Evolutionary conservation across 2,888 invertebrate species (phyloP), one percentile per base, ranked within the genome.

Genomic region (Oscheius sp.): DNA sequence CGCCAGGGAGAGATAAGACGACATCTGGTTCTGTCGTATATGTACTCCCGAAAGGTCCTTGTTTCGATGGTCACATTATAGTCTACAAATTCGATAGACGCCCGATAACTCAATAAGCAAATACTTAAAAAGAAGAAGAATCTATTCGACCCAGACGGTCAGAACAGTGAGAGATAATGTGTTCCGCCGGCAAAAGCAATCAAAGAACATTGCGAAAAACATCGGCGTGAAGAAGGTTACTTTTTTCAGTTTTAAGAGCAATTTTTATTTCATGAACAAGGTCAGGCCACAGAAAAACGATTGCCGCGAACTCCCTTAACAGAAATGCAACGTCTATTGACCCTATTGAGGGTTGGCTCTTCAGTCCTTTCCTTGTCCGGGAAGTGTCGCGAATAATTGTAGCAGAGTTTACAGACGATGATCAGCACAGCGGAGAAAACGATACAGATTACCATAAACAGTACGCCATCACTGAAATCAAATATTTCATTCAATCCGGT

Each of bases 251-350:
- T 3, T 5, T 13, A 5, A 18, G 18, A 49, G 35, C 35, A 35
- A 35, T 35, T 35, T 35, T 35, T 35, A 35, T 35, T 35, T 9
- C 5, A 35, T 9, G 35, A 35, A 35, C 35, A 35, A 35, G 35
- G 16, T 66, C 23, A 71, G 13, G 63, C 71, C 18, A 71, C 71
- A n/a, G 71, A 71, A 41, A 55, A 71, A 52, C 71, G 61, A 21
- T 71, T 71, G 23, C 71, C 71, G 9, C 63, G 53, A 29, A 53
- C 49, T 52, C 71, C 71, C 52, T 71, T 71, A 21, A 71, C 53
- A 27, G 71, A 61, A 35, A 71, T 71, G 25, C 69, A 69, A 0
- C 69, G 35, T 13, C 69, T 16, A 23, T 69, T 69, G 6, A 69
- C 43, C 5, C 55, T 41, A 18, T 21, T 23, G 18, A 69, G 27